Evolutionary conservation across 1,140 invertebrate species (phyloP), one percentile per base, ranked within the genome.

Genomic region (Neodiprion lecontei): DNA sequence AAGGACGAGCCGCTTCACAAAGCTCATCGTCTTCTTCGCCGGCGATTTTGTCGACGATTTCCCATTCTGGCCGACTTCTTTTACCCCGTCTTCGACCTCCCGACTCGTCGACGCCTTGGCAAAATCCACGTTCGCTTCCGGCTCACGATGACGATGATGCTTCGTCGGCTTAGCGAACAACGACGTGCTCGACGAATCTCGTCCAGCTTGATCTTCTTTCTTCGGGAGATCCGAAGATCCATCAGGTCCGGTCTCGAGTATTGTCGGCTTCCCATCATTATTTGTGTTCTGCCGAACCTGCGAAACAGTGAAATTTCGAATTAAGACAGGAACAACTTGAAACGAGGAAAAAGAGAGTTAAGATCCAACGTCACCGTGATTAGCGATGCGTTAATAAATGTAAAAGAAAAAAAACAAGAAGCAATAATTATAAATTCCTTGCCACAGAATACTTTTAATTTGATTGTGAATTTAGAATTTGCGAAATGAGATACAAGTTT

Each of bases 1-100:
- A 4, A 80, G 79, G 1, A 85, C 79, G 4, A 84, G 78, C 49
- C 76, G 81, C 73, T 81, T 83, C 0, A 85, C 84, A n/a, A 83
- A 83, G n/a, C 74, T 79, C 21, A 0, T 7, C 49, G 14, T 5
- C 12, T 3, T 7, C 21, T 1, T 69, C 17, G 5, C 11, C 28
- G 1, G 40, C 68, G n/a, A 5, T 68, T 75, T 76, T 48, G 72
- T 72, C 7, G 75, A 76, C 4, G 80, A 80, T 17, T 74, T 69
- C 40, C 72, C 80, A n/a, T 50, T 72, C 8, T 14, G 70, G 28
- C 83, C 82, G 67, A 84, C 83, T 61, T 83, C 78, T 61, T 17
- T 61, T 5, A 61, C 53, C 53, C 4, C 53, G 0, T 61, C 53
- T 5, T 61, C 53, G 53, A 61, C 8, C 53, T 7, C n/a, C 4